Percentiles rank a stretch among this genome's conserved stretches.
phyloP scores from a whole-genome alignment of 2,797 vertebrate genomes.

The Crocodylus rhombifer region DNA sequence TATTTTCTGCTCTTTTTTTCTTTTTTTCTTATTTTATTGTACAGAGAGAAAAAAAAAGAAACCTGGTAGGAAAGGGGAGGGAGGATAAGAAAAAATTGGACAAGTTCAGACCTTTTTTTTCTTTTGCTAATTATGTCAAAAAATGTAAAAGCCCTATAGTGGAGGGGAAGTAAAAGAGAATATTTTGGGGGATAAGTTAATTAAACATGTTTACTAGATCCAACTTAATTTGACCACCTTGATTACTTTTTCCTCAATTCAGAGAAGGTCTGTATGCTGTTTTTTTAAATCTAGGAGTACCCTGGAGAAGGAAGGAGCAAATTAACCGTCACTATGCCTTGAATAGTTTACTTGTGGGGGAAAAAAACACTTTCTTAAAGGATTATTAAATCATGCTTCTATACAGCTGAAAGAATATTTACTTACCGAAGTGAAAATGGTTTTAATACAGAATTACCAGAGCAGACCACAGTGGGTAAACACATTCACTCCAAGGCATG shows the following conservation, averaged over 20 bases:
- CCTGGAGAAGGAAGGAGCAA: neutral
- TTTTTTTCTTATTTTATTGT: neutral
- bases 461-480: too few species aligned
- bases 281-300: neutral
- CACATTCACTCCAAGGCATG: too few species aligned
- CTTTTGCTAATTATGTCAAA: too few species aligned
- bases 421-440: neutral
- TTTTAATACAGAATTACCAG: neutral
- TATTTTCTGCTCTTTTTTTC: neutral
- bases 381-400: neutral
- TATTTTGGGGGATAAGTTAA: too few species aligned
- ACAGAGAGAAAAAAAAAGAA: neutral
- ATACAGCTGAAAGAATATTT: slow-evolving; percentile 14
- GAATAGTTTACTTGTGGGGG: neutral
- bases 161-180: too few species aligned
- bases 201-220: too few species aligned
- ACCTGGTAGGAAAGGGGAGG: neutral
- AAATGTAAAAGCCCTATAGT: too few species aligned
- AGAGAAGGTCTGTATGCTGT: neutral
- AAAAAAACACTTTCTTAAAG: neutral
- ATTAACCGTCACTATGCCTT: neutral
- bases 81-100: too few species aligned
- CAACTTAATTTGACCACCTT: neutral
- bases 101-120: too few species aligned
- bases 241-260: neutral